Evolutionary conservation across 2,797 vertebrate species (phyloP).

Genomic region (Manis javanica): DNA sequence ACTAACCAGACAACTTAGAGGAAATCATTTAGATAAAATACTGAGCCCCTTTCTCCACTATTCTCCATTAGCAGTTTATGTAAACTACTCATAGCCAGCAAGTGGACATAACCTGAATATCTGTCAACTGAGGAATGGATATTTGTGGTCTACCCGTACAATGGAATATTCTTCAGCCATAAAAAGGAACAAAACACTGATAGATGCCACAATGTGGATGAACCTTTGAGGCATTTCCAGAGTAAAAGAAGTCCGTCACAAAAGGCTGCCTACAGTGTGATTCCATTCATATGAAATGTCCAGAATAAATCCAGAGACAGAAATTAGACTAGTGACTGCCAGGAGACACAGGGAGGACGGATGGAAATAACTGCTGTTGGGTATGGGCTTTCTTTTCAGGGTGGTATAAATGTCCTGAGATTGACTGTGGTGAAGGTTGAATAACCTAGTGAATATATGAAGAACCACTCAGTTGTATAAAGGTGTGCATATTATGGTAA

Average conservation of each 20-base stretch:
- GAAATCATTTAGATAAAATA: background rate
- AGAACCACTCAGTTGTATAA: background rate
- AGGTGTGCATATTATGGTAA: background rate
- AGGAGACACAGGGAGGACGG: background rate
- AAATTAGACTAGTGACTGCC: too few relatives aligned
- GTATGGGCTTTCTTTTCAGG: background rate
- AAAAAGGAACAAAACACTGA: background rate
- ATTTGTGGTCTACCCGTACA: background rate
- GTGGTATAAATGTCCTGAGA: background rate
- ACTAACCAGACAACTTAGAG: background rate
- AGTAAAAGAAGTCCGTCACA: background rate
- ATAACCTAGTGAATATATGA: background rate
- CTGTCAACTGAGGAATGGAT: background rate
- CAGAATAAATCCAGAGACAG: background rate
- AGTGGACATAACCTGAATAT: background rate
- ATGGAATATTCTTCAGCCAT: background rate
- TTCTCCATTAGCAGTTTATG: background rate
- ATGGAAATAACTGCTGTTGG: rapidly evolving
- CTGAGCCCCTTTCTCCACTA: background rate
- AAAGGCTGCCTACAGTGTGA: background rate
- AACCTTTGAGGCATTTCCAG: background rate
- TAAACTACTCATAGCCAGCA: background rate
- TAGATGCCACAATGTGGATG: rapidly evolving
- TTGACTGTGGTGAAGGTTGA: background rate
- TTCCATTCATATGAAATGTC: background rate